Base-by-base conservation (phyloP, 2,113 vertebrate genomes). In the Numenius arquata region DNA sequence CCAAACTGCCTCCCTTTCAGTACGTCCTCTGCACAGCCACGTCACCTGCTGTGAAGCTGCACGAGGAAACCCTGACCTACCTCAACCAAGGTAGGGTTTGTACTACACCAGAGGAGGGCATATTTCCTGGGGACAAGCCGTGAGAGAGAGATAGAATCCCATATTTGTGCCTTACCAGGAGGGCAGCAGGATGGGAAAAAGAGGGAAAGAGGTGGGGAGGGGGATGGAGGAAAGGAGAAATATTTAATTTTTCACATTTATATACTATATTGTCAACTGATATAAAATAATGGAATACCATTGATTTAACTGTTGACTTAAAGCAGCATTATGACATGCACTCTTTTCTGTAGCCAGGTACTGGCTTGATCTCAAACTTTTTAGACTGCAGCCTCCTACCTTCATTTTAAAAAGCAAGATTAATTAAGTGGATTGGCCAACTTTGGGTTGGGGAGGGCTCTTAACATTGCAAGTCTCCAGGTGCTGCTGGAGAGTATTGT, bases 51-150 rank as follows among this genome's bases (percentile, higher is more conserved):
- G 98, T 99, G 87, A 99, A 99, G 68, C 97, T 98, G 90, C 99
- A 99, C 0, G 99, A 99, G 8, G 99, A 99, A 96, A 98, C 98
- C 4, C 98, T 99, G 96, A 99, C 99, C 52, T 99, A 99, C 94
- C 99, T 99, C 94, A 99, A 99, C 96, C 99, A 99, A 99, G 99
- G 99, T 99, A 98, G 89, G 82, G 58, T 86, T 78, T 93, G 62
- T 56, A 59, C 72, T 59, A 2, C 34, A 13, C 89, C 45, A 72
- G 45, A 95, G 40, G 62, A 79, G 45, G 56, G 56, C 7, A 1
- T 45, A 2, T 79, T 91, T 85, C 62, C 29, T 87, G 84, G 93
- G 92, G 85, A 6, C 19, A 25, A 11, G 30, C 82, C 0, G 5
- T 56, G n/a, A 63, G 67, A 52, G 20, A 45, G 18, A 70, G 40